Evolutionary conservation across 2,797 vertebrate genomes (phyloP).

Genomic region (Champsocephalus gunnari): DNA sequence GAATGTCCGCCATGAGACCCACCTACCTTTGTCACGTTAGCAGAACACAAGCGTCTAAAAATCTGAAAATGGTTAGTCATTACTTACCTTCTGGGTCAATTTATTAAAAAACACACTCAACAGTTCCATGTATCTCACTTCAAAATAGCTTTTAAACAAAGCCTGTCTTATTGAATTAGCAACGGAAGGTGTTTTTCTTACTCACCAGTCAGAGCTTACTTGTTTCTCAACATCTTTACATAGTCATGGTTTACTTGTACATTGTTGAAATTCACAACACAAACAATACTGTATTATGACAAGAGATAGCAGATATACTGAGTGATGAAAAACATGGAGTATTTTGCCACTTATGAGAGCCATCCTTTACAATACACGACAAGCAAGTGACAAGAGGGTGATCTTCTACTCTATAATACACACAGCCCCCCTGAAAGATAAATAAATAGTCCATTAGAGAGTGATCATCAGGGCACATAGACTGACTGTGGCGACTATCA

Average conservation of each 20-base stretch:
- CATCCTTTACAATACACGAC: constrained; percentile 77
- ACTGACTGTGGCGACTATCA: constrained; percentile 74
- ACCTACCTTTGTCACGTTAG: constrained; percentile 81
- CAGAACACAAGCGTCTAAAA: constrained; percentile 75
- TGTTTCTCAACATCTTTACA: constrained; percentile 91
- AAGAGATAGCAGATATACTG: constrained; percentile 79
- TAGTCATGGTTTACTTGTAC: constrained; percentile 89
- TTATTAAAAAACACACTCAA: constrained; percentile 86
- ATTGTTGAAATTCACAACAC: constrained; percentile 84
- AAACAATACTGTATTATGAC: constrained; percentile 83
- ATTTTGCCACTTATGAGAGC: constrained; percentile 79
- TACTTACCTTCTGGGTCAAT: constrained; percentile 86
- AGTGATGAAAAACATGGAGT: constrained; percentile 78
- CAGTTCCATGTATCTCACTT: constrained; percentile 84
- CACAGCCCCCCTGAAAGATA: constrained; percentile 85
- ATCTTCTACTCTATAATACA: constrained; percentile 85
- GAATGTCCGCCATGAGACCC: constrained; percentile 65
- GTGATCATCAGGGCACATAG: constrained; percentile 80
- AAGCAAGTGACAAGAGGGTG: constrained; percentile 81
- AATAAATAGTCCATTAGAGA: constrained; percentile 86
- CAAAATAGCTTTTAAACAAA: constrained; percentile 80
- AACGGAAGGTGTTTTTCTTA: constrained; percentile 89
- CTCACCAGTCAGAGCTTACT: constrained; percentile 90
- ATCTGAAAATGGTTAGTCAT: constrained; percentile 82
- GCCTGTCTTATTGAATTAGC: constrained; percentile 84